Conservation (phyloP, 2,797 vertebrate genomes). For the Petrocephalus schoutedeni region DNA sequence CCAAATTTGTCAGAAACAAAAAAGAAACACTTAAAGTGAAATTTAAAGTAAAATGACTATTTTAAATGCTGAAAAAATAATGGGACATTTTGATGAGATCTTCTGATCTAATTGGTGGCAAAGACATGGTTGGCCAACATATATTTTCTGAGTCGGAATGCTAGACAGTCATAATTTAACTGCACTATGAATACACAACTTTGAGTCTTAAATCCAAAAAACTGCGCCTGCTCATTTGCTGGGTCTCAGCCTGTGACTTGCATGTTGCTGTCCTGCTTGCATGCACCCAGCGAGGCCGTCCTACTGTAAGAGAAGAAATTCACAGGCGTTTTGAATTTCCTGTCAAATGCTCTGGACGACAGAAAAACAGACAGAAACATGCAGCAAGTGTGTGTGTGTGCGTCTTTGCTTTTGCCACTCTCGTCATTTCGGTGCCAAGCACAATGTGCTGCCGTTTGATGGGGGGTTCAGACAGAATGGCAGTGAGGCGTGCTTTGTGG, state of each 20-base stretch:
- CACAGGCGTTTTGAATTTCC: neutral
- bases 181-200: neutral
- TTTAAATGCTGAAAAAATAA: neutral
- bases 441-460: slow-evolving; percentile 1
- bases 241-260: neutral
- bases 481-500: neutral
- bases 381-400: neutral
- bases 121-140: neutral
- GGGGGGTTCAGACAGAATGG: neutral
- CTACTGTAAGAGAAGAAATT: neutral
- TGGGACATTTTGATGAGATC: neutral
- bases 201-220: neutral
- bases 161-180: neutral
- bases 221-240: neutral
- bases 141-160: neutral
- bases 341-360: neutral
- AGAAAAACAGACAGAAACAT: neutral
- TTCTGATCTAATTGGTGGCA: neutral
- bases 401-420: neutral
- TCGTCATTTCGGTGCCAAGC: neutral
- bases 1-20: neutral
- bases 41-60: neutral
- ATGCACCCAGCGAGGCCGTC: neutral
- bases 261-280: neutral
- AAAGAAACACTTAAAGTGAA: neutral